phyloP scores from a whole-genome alignment of 2,888 invertebrate genomes.

The Leucophora obtusa region DNA sequence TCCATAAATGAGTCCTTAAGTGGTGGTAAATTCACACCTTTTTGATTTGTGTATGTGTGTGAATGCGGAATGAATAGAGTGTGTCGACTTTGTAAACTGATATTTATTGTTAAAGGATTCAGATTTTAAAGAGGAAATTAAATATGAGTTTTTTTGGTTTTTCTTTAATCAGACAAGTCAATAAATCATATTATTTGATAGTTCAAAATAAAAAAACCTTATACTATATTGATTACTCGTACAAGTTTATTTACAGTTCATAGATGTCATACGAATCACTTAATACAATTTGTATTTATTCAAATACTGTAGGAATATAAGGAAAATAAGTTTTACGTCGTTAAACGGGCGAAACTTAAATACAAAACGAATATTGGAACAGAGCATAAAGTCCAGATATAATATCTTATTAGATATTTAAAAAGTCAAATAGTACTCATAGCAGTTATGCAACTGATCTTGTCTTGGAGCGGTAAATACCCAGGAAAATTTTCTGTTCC shows the following conservation, averaged over 20 bases:
- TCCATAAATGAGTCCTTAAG: constrained; percentile 62
- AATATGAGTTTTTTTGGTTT: constrained; percentile 29
- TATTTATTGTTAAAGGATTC: constrained; percentile 26
- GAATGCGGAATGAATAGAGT: not conserved
- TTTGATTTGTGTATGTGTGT: constrained; percentile 1
- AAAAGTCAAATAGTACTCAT: no score
- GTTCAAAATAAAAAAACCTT: constrained; percentile 1
- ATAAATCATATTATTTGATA: constrained; percentile 59
- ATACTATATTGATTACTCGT: constrained; percentile 39
- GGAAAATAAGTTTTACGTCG: no score
- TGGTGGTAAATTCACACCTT: constrained; percentile 65
- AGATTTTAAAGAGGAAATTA: constrained; percentile 58
- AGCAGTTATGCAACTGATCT: no score
- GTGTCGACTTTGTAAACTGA: constrained; percentile 53
- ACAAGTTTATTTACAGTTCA: constrained; percentile 33
- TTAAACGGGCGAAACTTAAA: no score
- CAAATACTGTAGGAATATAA: no score
- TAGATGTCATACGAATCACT: not conserved
- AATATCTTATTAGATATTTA: no score
- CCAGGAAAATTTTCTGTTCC: no score
- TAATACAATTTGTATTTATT: not conserved
- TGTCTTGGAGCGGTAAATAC: no score
- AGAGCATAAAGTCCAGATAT: no score
- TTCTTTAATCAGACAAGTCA: constrained; percentile 60
- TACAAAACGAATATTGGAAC: no score